A percentile compares a stretch with the other conserved stretches of the same genome.
phyloP scores from a whole-genome alignment of 2,888 invertebrate genomes.

The Drosophila anomelani region DNA sequence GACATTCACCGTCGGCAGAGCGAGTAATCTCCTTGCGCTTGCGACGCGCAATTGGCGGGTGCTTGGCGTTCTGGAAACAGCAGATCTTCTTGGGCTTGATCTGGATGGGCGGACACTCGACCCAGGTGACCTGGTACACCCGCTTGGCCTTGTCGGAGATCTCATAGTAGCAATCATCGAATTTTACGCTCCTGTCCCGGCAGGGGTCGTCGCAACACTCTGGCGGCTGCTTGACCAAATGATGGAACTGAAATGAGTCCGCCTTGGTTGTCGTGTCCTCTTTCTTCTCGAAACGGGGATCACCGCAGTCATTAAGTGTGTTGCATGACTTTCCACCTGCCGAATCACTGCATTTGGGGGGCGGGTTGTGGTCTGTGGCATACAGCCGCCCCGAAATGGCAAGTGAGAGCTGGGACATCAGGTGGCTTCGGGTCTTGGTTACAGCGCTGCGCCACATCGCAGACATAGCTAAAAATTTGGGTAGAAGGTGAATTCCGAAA shows the following conservation, averaged over 20 bases:
- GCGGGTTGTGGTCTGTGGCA: conserved; percentile 12
- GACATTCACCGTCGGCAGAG: background rate
- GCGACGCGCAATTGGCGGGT: conserved; percentile 61
- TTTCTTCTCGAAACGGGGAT: conserved; percentile 7
- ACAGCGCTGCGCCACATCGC: conserved; percentile 9
- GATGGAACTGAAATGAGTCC: conserved; percentile 32
- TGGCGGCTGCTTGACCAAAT: conserved; percentile 7
- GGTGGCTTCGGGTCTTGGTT: background rate
- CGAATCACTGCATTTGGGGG: conserved; percentile 12
- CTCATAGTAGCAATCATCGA: conserved; percentile 32
- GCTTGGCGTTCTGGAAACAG: conserved; percentile 39
- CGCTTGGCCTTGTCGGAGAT: conserved; percentile 68
- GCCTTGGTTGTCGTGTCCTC: too few species aligned
- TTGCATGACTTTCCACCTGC: background rate
- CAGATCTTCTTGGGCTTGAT: conserved; percentile 68
- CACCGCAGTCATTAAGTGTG: background rate
- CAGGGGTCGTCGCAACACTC: conserved; percentile 34
- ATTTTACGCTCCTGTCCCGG: background rate
- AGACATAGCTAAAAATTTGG: background rate
- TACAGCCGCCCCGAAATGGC: background rate
- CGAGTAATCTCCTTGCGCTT: conserved; percentile 5
- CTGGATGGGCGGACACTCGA: conserved; percentile 65
- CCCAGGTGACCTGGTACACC: conserved; percentile 78
- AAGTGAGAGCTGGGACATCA: background rate
- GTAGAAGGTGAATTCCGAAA: conserved; percentile 6